Evolutionary conservation across 1,140 invertebrate species (phyloP).

Genomic region (Alviniconcha marisindica): DNA sequence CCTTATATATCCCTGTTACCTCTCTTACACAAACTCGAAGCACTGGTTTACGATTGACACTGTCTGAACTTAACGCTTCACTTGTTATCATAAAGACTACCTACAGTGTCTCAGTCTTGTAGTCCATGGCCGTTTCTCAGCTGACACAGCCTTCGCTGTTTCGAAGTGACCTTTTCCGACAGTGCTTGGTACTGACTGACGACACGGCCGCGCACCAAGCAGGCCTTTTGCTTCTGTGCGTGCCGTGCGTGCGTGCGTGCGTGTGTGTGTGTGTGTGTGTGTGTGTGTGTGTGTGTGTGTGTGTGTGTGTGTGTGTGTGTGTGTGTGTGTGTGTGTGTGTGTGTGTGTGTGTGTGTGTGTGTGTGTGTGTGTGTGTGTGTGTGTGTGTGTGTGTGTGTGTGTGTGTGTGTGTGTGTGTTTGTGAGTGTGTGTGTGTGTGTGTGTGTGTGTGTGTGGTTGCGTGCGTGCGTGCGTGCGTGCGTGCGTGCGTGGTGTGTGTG

Average conservation of each 20-base stretch:
- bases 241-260: not conserved
- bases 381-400: constrained; percentile 7
- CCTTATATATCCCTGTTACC: no score
- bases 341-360: not conserved
- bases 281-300: constrained; percentile 3
- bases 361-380: constrained; percentile 9
- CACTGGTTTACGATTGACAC: no score
- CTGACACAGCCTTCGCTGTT: no score
- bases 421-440: not conserved
- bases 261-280: not conserved
- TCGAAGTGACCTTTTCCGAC: no score
- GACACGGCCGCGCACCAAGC: no score
- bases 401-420: not conserved
- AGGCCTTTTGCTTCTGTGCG: no score
- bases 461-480: not conserved
- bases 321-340: not conserved
- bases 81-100: no score
- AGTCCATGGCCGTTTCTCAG: no score
- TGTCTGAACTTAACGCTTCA: no score
- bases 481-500: not conserved
- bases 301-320: constrained; percentile 16
- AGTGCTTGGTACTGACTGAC: no score
- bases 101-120: no score
- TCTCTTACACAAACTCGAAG: no score
- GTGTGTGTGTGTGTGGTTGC: not conserved